These are phyloP conservation scores for Drosophila bifasciata DNA, from an alignment of 1,140 invertebrate genomes.

Conservation along the genomic window DNA sequence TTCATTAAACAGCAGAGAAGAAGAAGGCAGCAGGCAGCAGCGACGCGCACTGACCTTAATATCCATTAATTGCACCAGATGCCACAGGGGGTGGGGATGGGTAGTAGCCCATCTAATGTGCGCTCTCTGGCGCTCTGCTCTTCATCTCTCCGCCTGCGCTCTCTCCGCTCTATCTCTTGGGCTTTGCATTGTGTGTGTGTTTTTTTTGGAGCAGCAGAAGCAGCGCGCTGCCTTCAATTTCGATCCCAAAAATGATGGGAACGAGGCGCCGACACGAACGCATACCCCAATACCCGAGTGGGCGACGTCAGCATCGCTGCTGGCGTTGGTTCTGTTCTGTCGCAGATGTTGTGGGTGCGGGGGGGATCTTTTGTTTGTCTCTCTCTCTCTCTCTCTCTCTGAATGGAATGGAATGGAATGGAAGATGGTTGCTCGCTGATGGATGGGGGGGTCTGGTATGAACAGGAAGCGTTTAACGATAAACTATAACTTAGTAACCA, in stretches of 20 bases:
- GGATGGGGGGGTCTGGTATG: no score
- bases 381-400: conserved; percentile 31
- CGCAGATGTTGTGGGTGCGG: background rate
- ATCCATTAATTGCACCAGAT: conserved; percentile 71
- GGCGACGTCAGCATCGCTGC: conserved; percentile 1
- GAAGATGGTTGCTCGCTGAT: conserved; percentile 16
- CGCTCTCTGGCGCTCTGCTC: conserved; percentile 3
- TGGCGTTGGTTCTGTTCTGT: background rate
- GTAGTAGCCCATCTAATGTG: background rate
- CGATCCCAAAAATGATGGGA: conserved; percentile 48
- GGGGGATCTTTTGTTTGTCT: conserved; percentile 40
- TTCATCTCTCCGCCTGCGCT: background rate
- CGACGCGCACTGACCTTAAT: conserved; percentile 60
- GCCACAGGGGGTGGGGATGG: background rate
- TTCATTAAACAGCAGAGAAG: conserved; percentile 9
- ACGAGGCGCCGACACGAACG: conserved; percentile 12
- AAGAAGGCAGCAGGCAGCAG: conserved; percentile 26
- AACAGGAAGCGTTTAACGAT: no score
- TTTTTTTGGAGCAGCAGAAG: conserved; percentile 54
- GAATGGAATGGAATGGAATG: conserved; percentile 25
- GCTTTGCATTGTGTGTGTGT: conserved; percentile 23
- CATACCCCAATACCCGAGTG: conserved; percentile 14
- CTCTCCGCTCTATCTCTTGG: conserved; percentile 9
- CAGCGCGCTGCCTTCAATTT: conserved; percentile 48
- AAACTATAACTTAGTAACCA: no score